A percentile compares a stretch with the other conserved stretches of the same genome.
phyloP scores from a whole-genome alignment of 2,888 invertebrate species.

The Escarpia spicata region DNA sequence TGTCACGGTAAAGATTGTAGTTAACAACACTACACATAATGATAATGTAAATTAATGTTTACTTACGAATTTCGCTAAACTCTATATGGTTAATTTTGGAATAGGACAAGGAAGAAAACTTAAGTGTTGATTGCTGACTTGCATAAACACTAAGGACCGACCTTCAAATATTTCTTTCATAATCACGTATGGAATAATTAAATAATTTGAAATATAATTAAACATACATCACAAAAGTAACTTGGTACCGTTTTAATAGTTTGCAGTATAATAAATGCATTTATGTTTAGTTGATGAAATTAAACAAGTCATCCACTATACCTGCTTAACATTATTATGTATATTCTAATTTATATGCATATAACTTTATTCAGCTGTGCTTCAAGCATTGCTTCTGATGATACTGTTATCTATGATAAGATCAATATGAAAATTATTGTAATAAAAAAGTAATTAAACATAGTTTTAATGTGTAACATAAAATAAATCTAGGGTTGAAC shows the following conservation, averaged over 20 bases:
- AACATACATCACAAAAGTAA: not conserved
- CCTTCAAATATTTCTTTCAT: not conserved
- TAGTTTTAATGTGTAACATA: not conserved
- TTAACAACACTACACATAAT: constrained; percentile 10
- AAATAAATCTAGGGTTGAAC: not conserved
- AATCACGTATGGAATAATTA: not conserved
- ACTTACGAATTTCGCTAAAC: not conserved
- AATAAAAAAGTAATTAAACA: not conserved
- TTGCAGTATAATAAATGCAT: not conserved
- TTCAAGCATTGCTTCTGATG: not conserved
- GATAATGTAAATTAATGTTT: not conserved
- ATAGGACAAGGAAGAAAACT: not conserved
- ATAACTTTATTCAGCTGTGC: not conserved
- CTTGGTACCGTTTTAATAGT: not conserved
- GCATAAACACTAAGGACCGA: not conserved
- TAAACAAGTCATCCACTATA: not conserved
- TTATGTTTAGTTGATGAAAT: not conserved
- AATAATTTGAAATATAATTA: not conserved
- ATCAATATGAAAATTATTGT: not conserved
- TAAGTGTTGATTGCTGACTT: not conserved
- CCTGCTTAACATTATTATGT: not conserved
- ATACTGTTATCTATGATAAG: not conserved
- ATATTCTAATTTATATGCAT: not conserved
- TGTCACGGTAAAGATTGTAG: not conserved
- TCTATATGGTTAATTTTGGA: not conserved